Base-by-base conservation (phyloP, 2,113 vertebrate species). In the Salvelinus fontinalis region DNA sequence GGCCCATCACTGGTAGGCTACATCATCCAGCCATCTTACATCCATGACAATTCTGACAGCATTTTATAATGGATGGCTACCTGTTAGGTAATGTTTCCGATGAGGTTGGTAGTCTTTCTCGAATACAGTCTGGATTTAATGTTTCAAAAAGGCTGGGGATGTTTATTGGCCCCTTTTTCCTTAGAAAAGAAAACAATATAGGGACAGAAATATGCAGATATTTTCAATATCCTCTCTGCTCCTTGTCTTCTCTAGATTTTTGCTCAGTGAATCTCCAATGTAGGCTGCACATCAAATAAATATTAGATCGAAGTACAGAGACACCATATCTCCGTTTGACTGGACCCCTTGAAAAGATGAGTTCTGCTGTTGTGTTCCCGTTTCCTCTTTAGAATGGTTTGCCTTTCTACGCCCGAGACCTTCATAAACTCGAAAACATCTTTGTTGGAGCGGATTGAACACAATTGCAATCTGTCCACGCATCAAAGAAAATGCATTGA, bases 31-130 rank as follows among this genome's bases (percentile, higher is more conserved):
- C 83, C 87, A 82, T 90, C 34, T 83, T 84, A 85, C 82, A 62
- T 49, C 60, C 70, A 70, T 14, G 75, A 13, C 69, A 66, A 76
- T 77, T 75, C 75, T 77, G 81, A 87, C 77, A 34, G 84, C 67
- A 64, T 79, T 82, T 70, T 75, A 76, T 84, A 81, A 89, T 79
- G 80, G 86, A 89, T 77, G 89, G 85, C 87, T 93, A 91, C 92
- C 92, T 92, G 90, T 89, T 90, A 91, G 89, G 88, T 89, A 90
- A 90, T 87, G 83, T 85, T 83, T 81, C 84, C 83, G 89, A 83
- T 76, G 86, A 65, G 80, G 65, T 73, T 67, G 76, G 68, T 77
- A 74, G 67, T 76, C 70, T 39, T 73, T 60, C 75, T 62, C 65
- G 62, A 64, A 72, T 71, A 71, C 74, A 18, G 57, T 44, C 51